These are phyloP conservation scores for Caenorhabditis zanzibari DNA, from an alignment of 2,888 invertebrate species.

Conservation along the genomic window DNA sequence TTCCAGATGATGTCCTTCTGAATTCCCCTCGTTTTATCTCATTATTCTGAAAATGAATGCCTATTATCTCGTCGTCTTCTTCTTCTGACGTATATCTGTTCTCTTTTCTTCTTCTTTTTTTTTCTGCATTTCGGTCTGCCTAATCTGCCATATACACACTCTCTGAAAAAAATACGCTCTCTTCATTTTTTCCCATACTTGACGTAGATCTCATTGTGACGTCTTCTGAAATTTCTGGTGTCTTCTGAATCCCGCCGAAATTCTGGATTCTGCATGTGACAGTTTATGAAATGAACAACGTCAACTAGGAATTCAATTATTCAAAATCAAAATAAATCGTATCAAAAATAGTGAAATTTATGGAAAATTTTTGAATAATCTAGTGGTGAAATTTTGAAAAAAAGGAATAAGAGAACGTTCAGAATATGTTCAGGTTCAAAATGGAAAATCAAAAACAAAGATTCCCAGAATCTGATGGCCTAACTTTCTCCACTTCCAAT, in stretches of 20 bases:
- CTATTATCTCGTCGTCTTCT: not conserved
- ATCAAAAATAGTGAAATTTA: conserved; percentile 6
- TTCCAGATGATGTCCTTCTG: not conserved
- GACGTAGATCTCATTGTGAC: conserved; percentile 38
- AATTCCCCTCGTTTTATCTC: not conserved
- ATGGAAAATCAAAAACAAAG: not conserved
- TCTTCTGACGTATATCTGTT: conserved; percentile 15
- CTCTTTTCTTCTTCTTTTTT: not conserved
- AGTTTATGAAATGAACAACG: conserved; percentile 10
- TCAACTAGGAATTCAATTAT: conserved; percentile 15
- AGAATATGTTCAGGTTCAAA: conserved; percentile 16
- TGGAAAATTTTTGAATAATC: conserved; percentile 11
- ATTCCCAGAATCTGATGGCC: not conserved
- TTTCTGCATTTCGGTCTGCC: not conserved
- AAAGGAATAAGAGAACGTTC: conserved; percentile 3
- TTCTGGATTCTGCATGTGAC: conserved; percentile 5
- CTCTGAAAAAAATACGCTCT: conserved; percentile 1
- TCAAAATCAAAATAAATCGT: conserved; percentile 10
- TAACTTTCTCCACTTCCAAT: not conserved
- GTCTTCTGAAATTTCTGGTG: conserved; percentile 13
- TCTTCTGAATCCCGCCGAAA: not conserved
- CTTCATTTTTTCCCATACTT: conserved; percentile 8
- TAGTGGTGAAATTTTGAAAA: not conserved
- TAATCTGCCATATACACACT: conserved; percentile 29
- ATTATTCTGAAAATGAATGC: conserved; percentile 12